These are phyloP conservation scores for Perccottus glenii DNA, from an alignment of 2,113 vertebrate genomes.

Conservation along the genomic window DNA sequence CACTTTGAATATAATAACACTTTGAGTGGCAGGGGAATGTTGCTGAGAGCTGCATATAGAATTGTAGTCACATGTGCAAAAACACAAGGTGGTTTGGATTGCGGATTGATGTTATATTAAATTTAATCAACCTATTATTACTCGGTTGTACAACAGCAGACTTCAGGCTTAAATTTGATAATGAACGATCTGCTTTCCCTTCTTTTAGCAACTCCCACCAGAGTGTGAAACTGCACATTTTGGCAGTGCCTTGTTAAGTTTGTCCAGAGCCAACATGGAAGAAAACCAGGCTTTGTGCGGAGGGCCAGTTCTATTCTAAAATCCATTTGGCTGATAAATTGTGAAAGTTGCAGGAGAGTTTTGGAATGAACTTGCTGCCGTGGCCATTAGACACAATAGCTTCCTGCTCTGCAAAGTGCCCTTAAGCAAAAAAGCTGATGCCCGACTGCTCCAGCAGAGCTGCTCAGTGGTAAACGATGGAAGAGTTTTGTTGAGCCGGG, in stretches of 20 bases:
- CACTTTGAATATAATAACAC: conserved; percentile 41
- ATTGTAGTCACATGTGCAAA: background rate
- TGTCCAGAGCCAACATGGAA: conserved; percentile 68
- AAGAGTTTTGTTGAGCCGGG: conserved; percentile 31
- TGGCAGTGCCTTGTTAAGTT: conserved; percentile 58
- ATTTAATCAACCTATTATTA: background rate
- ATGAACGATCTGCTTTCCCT: conserved; percentile 11
- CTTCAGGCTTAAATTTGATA: conserved; percentile 11
- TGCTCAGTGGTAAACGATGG: conserved; percentile 42
- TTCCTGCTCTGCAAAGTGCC: conserved; percentile 62
- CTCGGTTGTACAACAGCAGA: background rate
- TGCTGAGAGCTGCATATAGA: conserved; percentile 8
- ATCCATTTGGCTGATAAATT: conserved; percentile 64
- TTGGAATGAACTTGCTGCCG: conserved; percentile 53
- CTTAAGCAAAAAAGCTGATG: conserved; percentile 50
- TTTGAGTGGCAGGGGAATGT: conserved; percentile 46
- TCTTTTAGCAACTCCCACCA: conserved; percentile 11
- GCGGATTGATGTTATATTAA: background rate
- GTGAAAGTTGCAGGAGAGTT: conserved; percentile 60
- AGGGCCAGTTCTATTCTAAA: conserved; percentile 69
- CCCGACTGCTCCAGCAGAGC: conserved; percentile 44
- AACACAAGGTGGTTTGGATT: background rate
- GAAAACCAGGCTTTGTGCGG: conserved; percentile 66
- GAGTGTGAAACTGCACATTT: conserved; percentile 64
- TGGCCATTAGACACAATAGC: conserved; percentile 68